These are phyloP conservation scores for Syrphus vitripennis DNA, from an alignment of 2,888 invertebrate genomes.

Conservation along the genomic window DNA sequence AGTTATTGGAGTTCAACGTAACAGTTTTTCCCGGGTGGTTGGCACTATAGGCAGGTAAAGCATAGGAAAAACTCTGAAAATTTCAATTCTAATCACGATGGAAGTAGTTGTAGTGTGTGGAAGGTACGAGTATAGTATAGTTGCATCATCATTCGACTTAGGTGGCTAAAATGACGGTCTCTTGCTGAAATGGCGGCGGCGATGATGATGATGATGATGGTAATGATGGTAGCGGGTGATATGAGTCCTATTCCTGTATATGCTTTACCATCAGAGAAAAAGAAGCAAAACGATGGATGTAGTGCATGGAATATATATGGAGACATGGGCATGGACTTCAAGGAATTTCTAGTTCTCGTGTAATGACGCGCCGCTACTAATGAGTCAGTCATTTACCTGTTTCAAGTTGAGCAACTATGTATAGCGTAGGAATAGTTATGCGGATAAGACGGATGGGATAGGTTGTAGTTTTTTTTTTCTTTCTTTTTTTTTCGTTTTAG, in stretches of 20 bases:
- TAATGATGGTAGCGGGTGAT: slow-evolving; percentile 21
- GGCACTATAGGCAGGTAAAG: background rate
- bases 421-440: background rate
- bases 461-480: background rate
- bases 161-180: slow-evolving; percentile 45
- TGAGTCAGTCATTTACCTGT: slow-evolving; percentile 60
- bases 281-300: slow-evolving; percentile 17
- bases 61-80: slow-evolving; percentile 35
- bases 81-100: slow-evolving; percentile 71
- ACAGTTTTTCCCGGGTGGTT: slow-evolving; percentile 61
- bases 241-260: background rate
- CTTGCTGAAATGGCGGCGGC: background rate
- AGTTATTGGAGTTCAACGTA: slow-evolving; percentile 70
- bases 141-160: slow-evolving; percentile 67
- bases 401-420: background rate
- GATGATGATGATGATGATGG: background rate
- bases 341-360: slow-evolving; percentile 63
- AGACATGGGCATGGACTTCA: slow-evolving; percentile 41
- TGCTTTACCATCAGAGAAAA: background rate
- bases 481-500: background rate
- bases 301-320: slow-evolving; percentile 20
- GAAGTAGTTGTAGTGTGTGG: background rate
- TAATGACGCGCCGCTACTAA: slow-evolving; percentile 66
- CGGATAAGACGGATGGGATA: slow-evolving; percentile 7
- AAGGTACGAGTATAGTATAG: background rate